A percentile compares a stretch with the other conserved stretches of the same genome.
phyloP scores from a whole-genome alignment of 2,797 vertebrate genomes.

The Sparidentex hasta region DNA sequence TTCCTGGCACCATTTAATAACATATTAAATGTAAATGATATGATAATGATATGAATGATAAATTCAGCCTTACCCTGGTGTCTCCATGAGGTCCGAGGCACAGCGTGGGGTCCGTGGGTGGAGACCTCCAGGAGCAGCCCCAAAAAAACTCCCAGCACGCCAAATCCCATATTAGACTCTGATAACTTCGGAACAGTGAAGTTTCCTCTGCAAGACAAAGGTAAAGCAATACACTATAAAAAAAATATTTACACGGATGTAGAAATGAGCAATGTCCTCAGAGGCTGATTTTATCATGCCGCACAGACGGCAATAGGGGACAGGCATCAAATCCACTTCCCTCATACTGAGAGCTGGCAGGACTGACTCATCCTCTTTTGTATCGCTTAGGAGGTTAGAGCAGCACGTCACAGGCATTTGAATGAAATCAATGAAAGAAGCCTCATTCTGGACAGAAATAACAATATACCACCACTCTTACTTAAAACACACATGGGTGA shows the following conservation, averaged over 20 bases:
- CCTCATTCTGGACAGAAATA: constrained; percentile 1
- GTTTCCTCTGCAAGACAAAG: constrained; percentile 84
- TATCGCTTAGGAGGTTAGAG: constrained; percentile 10
- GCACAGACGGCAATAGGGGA: constrained; percentile 14
- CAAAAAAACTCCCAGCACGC: constrained; percentile 85
- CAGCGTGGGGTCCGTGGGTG: constrained; percentile 88
- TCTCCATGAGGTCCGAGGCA: constrained; percentile 93
- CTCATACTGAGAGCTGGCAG: constrained; percentile 45
- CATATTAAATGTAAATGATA: too few species aligned
- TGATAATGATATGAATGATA: too few species aligned
- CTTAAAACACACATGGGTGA: neutral
- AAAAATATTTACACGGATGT: constrained; percentile 6
- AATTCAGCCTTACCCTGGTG: constrained; percentile 88
- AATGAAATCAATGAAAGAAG: constrained; percentile 7
- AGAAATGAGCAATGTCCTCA: constrained; percentile 21
- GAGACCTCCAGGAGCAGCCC: constrained; percentile 86
- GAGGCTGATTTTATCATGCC: constrained; percentile 29
- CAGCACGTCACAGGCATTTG: constrained; percentile 12
- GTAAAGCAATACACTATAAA: neutral
- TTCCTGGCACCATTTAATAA: neutral
- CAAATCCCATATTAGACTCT: constrained; percentile 83
- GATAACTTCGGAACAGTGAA: constrained; percentile 82
- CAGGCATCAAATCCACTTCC: constrained; percentile 59
- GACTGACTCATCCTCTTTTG: constrained; percentile 47
- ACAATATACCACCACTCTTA: neutral